These are phyloP conservation scores for Rhopilema esculentum DNA, from an alignment of 30 jellyfish, hydroid and myxozoan genomes.

Conservation along the genomic window DNA sequence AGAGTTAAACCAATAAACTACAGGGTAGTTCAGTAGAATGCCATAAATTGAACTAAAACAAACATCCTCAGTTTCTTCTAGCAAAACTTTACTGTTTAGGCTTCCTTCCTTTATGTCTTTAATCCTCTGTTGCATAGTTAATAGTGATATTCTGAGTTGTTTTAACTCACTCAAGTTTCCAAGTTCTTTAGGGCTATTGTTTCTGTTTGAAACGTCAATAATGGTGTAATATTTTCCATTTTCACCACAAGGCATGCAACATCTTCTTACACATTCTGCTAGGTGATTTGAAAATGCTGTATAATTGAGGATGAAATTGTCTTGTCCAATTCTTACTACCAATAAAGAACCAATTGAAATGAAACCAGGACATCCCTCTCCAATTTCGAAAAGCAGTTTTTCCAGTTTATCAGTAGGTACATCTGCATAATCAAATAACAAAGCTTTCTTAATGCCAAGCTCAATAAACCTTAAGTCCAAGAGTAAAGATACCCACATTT, in stretches of 20 bases:
- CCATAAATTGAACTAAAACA: conserved; percentile 33
- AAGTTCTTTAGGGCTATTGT: not conserved
- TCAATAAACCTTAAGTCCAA: conserved; percentile 22
- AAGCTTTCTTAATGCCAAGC: conserved; percentile 21
- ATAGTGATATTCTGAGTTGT: not conserved
- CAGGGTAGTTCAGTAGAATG: conserved; percentile 25
- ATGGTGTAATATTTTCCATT: not conserved
- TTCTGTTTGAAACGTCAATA: conserved; percentile 11
- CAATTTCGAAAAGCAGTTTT: not conserved
- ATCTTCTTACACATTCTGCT: not conserved
- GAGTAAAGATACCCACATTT: conserved; percentile 18
- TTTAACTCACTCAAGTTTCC: not conserved
- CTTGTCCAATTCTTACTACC: conserved; percentile 20
- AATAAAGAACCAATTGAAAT: not conserved
- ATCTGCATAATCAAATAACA: conserved; percentile 37
- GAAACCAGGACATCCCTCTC: not conserved
- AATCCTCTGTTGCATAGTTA: not conserved
- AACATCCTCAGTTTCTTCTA: not conserved
- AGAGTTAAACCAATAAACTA: conserved; percentile 42
- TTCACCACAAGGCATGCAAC: not conserved
- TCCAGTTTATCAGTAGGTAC: not conserved
- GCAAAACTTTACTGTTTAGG: not conserved
- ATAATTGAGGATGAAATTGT: not conserved
- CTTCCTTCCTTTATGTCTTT: not conserved
- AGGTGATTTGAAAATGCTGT: not conserved